Evolutionary conservation across 2,113 vertebrate species (phyloP).

Genomic region (Hippocampus mohnikei): DNA sequence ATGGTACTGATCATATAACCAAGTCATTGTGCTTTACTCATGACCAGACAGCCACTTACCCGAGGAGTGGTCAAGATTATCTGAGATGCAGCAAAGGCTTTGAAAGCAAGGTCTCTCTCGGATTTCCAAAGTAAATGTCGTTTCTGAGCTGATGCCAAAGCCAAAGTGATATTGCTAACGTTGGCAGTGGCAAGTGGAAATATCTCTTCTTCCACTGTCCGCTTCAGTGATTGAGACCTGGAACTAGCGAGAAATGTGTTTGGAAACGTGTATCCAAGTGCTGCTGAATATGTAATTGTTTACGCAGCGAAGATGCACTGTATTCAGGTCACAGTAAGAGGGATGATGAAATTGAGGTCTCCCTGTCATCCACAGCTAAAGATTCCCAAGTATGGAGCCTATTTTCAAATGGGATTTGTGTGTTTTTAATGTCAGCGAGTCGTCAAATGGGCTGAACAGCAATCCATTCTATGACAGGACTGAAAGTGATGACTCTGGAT

Average conservation of each 20-base stretch:
- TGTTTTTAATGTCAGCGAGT: slow-evolving; percentile 17
- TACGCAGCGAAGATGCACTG: slow-evolving; percentile 19
- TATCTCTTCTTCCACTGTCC: slow-evolving; percentile 43
- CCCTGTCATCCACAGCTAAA: background rate
- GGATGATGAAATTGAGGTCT: slow-evolving; percentile 17
- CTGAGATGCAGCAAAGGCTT: slow-evolving; percentile 56
- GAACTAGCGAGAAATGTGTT: slow-evolving; percentile 45
- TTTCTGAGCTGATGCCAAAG: slow-evolving; percentile 53
- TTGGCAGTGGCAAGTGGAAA: slow-evolving; percentile 59
- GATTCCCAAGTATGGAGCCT: background rate
- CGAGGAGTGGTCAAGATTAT: slow-evolving; percentile 57
- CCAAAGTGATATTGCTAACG: slow-evolving; percentile 44
- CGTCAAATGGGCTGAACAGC: slow-evolving; percentile 18
- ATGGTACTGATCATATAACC: slow-evolving; percentile 44
- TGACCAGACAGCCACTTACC: slow-evolving; percentile 48
- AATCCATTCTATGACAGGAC: slow-evolving; percentile 19
- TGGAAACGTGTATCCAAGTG: slow-evolving; percentile 23
- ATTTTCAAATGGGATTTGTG: slow-evolving; percentile 27
- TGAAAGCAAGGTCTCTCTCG: slow-evolving; percentile 59
- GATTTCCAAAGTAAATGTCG: slow-evolving; percentile 55
- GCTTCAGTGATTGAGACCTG: slow-evolving; percentile 33
- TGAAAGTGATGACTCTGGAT: slow-evolving; percentile 58
- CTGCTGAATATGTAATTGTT: slow-evolving; percentile 31
- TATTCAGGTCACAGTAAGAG: slow-evolving; percentile 25
- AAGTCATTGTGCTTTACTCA: slow-evolving; percentile 47